Conservation (phyloP, 1,140 invertebrate genomes). For the Pectinophora gossypiella region DNA sequence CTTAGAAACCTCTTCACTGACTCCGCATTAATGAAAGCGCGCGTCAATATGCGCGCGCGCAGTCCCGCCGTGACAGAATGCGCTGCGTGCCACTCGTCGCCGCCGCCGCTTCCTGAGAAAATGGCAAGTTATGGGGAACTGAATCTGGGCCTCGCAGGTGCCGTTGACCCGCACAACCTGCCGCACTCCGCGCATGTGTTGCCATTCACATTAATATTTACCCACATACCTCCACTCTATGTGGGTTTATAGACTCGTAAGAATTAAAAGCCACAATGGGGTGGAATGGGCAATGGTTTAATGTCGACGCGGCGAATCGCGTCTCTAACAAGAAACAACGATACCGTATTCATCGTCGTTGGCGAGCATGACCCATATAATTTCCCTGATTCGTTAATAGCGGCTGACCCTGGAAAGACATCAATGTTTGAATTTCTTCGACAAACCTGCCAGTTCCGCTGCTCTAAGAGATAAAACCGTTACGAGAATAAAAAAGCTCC, state of each 20-base stretch:
- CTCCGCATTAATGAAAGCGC: constrained; percentile 51
- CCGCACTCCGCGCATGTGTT: constrained; percentile 41
- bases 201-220: constrained; percentile 50
- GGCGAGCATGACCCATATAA: no score
- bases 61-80: constrained; percentile 65
- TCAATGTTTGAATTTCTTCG: no score
- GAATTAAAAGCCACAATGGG: constrained; percentile 31
- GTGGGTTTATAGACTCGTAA: constrained; percentile 34
- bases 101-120: constrained; percentile 62
- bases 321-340: not conserved
- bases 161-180: constrained; percentile 54
- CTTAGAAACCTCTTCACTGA: constrained; percentile 34
- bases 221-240: constrained; percentile 32
- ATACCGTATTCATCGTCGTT: no score
- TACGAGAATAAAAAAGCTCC: constrained; percentile 57
- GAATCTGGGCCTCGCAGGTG: constrained; percentile 60
- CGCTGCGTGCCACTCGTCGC: constrained; percentile 36
- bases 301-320: constrained; percentile 17
- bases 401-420: no score
- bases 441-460: no score
- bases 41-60: constrained; percentile 61
- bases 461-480: constrained; percentile 34
- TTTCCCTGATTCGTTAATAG: no score
- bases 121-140: constrained; percentile 69
- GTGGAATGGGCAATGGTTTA: constrained; percentile 21